Percentiles rank a stretch among this genome's conserved stretches.
These are phyloP conservation scores for Macrophya annulata DNA, from an alignment of 2,888 invertebrate genomes.

Conservation along the genomic window DNA sequence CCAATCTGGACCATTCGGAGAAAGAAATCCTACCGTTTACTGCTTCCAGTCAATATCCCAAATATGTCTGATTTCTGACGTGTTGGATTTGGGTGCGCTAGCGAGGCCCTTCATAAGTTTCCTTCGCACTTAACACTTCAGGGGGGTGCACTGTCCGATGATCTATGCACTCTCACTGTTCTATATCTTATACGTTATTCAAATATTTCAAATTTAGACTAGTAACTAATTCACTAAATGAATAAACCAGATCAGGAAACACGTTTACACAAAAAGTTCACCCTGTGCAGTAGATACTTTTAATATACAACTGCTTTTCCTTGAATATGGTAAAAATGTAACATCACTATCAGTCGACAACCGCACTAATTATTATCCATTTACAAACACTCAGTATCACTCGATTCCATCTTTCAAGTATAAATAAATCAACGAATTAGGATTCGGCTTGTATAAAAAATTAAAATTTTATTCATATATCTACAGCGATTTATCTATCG, in stretches of 20 bases:
- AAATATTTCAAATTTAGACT: neutral
- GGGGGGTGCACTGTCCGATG: slow-evolving; percentile 27
- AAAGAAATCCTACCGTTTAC: slow-evolving; percentile 68
- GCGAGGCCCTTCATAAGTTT: slow-evolving; percentile 76
- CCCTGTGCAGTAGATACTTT: neutral
- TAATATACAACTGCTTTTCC: neutral
- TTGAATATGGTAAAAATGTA: neutral
- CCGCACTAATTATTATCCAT: slow-evolving; percentile 20
- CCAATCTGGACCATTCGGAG: neutral
- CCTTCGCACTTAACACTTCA: slow-evolving; percentile 63
- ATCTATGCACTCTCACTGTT: slow-evolving; percentile 44
- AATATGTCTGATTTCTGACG: slow-evolving; percentile 73
- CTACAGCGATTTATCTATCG: neutral
- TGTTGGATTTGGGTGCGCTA: slow-evolving; percentile 70
- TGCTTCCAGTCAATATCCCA: slow-evolving; percentile 77
- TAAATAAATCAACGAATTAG: neutral
- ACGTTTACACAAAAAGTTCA: slow-evolving; percentile 19
- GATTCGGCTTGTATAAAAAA: neutral
- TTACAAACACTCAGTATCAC: slow-evolving; percentile 30
- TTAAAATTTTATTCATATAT: neutral
- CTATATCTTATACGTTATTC: neutral
- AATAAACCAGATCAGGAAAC: neutral
- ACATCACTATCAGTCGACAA: neutral
- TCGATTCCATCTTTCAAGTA: slow-evolving; percentile 42
- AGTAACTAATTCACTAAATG: neutral